Evolutionary conservation across 2,888 invertebrate genomes (phyloP), one percentile per base, ranked within the genome.

Genomic region (Parapristionchus giblindavisi): DNA sequence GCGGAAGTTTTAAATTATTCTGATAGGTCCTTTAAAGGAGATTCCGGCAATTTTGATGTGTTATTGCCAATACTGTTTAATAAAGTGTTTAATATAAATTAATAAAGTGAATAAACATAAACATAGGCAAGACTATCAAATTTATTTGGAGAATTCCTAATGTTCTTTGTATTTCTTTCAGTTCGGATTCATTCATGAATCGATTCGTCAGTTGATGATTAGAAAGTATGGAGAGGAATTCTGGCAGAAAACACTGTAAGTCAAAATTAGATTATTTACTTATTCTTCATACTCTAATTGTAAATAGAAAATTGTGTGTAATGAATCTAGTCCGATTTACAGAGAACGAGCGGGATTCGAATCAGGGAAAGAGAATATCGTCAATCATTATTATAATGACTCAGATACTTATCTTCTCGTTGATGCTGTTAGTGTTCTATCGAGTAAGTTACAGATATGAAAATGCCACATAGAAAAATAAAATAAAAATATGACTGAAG

Each of bases 111-210:
- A n/a, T n/a, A n/a, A n/a, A n/a, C n/a, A n/a, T n/a, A n/a, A n/a
- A n/a, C n/a, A n/a, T n/a, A n/a, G n/a, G n/a, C n/a, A n/a, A n/a
- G n/a, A n/a, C n/a, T n/a, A n/a, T n/a, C n/a, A n/a, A n/a, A n/a
- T n/a, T n/a, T n/a, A n/a, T n/a, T n/a, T n/a, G n/a, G n/a, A n/a
- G n/a, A n/a, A n/a, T n/a, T n/a, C n/a, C n/a, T n/a, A n/a, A 43
- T 43, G 8, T 43, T 54, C 54, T 54, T 6, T 6, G 54, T 6
- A 14, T n/a, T 54, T 63, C 21, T 52, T 68, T 77, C 63, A 85
- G 85, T 84, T 84, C 56, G 85, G 85, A 6, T 83, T 85, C 73
- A 85, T 85, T 75, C 85, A 85, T 76, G 85, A 85, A 66, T 81
- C 82, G 72, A 77, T 85, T 60, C 84, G 84, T 3, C 83, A 83